Conservation (phyloP, 2,888 invertebrate species). For the Ophraella communa region DNA sequence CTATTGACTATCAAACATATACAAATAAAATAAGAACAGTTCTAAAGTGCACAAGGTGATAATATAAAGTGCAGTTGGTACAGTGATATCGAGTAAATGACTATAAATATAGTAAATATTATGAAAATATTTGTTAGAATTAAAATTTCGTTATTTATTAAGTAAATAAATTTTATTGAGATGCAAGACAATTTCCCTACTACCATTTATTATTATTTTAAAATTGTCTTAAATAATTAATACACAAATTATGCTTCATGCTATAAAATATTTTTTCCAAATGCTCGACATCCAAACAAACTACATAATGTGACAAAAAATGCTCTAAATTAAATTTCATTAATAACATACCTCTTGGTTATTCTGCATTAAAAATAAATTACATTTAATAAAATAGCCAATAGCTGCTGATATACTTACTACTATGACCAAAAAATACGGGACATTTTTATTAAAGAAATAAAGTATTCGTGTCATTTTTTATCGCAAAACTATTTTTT, state of each 20-base stretch:
- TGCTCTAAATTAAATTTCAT: not conserved
- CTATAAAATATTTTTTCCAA: not conserved
- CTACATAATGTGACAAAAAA: conserved; percentile 11
- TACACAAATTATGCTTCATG: too few relatives aligned
- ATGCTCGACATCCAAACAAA: conserved; percentile 3
- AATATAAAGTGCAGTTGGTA: not conserved
- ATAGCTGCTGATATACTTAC: conserved; percentile 40
- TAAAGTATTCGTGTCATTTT: too few relatives aligned
- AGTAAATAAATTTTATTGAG: too few relatives aligned
- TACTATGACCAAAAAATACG: conserved; percentile 10
- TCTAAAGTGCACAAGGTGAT: not conserved
- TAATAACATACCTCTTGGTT: conserved; percentile 43
- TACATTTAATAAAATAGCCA: conserved; percentile 38
- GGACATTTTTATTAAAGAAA: not conserved
- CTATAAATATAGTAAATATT: not conserved
- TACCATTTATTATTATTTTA: too few relatives aligned
- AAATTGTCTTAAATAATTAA: too few relatives aligned
- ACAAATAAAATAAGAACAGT: not conserved
- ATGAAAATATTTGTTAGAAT: not conserved
- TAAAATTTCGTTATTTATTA: too few relatives aligned
- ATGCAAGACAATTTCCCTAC: too few relatives aligned
- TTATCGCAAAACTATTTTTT: conserved; percentile 3
- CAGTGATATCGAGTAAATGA: not conserved
- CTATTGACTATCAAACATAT: conserved; percentile 37
- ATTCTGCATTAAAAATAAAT: conserved; percentile 38